These are phyloP conservation scores for Autographa gamma DNA, from an alignment of 2,888 invertebrate genomes.

Conservation along the genomic window DNA sequence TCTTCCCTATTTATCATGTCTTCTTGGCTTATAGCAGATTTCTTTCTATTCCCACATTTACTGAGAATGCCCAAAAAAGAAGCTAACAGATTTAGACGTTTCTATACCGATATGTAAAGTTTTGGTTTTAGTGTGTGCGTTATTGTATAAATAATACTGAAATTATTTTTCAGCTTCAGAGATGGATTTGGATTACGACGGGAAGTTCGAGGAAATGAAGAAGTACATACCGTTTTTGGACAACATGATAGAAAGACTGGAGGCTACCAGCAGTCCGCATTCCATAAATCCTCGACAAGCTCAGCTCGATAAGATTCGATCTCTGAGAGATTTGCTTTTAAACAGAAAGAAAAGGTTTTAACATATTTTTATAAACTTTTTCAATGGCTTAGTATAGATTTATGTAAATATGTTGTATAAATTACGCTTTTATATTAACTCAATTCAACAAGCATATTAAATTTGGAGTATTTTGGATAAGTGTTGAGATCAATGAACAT, in stretches of 20 bases:
- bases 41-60: no score
- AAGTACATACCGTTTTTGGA: slow-evolving; percentile 93
- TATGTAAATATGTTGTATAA: background rate
- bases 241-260: slow-evolving; percentile 91
- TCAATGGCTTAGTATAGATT: background rate
- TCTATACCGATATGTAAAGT: no score
- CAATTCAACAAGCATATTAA: background rate
- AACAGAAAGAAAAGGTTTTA: slow-evolving; percentile 90
- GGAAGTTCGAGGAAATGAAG: slow-evolving; percentile 91
- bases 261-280: slow-evolving; percentile 79
- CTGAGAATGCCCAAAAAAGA: no score
- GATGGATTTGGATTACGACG: slow-evolving; percentile 87
- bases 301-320: slow-evolving; percentile 90
- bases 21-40: no score
- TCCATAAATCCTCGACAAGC: slow-evolving; percentile 87
- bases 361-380: slow-evolving; percentile 6
- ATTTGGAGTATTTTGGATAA: no score
- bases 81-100: no score
- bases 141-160: background rate
- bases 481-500: no score
- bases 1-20: no score
- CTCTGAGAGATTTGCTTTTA: slow-evolving; percentile 89
- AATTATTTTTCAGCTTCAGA: slow-evolving; percentile 70
- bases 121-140: background rate
- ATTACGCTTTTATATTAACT: background rate